Conservation (phyloP, 2,797 vertebrate genomes). For the Crypturellus tataupa region DNA sequence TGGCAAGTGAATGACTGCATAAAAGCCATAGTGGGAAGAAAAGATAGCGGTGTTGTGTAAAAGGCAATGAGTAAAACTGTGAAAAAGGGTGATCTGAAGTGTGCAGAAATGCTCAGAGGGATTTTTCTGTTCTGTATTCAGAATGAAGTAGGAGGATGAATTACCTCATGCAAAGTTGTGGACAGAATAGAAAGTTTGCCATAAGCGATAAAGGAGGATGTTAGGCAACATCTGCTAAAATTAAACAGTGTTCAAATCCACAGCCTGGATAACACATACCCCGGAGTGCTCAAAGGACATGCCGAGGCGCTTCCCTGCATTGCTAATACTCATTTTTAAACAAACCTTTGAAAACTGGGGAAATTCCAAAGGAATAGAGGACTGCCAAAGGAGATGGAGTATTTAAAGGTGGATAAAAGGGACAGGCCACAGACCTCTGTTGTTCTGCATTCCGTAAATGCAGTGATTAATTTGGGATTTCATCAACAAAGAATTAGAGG, state of each 20-base stretch:
- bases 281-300: neutral
- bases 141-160: neutral
- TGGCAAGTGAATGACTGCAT: neutral
- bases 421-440: neutral
- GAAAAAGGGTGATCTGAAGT: neutral
- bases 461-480: slow-evolving; percentile 57
- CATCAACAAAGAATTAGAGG: slow-evolving; percentile 67
- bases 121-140: neutral
- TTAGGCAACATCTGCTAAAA: slow-evolving; percentile 38
- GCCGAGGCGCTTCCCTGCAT: slow-evolving; percentile 1
- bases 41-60: neutral
- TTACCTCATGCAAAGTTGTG: neutral
- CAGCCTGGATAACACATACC: neutral
- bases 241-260: slow-evolving; percentile 7
- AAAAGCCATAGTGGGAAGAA: neutral
- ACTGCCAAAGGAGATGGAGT: slow-evolving; percentile 23
- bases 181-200: neutral
- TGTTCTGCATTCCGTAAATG: slow-evolving; percentile 57
- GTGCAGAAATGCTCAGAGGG: neutral
- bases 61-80: neutral
- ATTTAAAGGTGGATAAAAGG: slow-evolving; percentile 53
- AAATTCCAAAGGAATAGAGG: slow-evolving; percentile 36
- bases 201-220: neutral
- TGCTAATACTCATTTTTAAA: slow-evolving; percentile 29
- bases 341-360: slow-evolving; percentile 17